phyloP scores from a whole-genome alignment of 37 sponge, comb jelly and placozoan genomes.

The Geodia barretti region DNA sequence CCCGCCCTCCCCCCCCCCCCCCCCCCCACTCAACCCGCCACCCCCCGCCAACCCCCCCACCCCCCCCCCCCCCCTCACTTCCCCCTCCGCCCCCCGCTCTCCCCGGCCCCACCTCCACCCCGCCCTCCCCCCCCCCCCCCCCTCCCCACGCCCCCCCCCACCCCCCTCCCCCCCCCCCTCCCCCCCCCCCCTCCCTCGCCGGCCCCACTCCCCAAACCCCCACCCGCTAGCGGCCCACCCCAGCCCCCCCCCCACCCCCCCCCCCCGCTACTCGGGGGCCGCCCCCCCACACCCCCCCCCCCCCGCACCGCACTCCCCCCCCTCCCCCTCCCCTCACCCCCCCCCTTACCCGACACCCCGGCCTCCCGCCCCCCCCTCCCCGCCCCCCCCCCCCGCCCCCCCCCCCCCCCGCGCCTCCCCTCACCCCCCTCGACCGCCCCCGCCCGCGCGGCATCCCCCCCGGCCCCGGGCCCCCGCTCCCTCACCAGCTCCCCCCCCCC shows the following conservation, averaged over 20 bases:
- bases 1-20: too few relatives aligned
- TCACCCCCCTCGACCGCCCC: too few relatives aligned
- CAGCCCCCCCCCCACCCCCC: not conserved
- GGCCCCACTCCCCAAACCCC: too few relatives aligned
- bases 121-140: not conserved
- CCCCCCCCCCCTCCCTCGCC: not conserved
- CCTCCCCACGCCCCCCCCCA: not conserved
- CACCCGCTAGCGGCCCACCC: not conserved
- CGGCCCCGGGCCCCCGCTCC: too few relatives aligned
- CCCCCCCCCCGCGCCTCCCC: too few relatives aligned
- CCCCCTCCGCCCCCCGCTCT: not conserved
- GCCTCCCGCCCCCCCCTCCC: too few relatives aligned
- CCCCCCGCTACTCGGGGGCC: not conserved
- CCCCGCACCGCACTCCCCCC: not conserved
- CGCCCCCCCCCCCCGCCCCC: too few relatives aligned
- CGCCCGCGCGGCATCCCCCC: conserved; percentile 90
- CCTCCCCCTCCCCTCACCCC: too few relatives aligned
- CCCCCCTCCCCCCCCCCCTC: not conserved
- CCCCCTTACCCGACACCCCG: too few relatives aligned
- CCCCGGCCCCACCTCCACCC: not conserved
- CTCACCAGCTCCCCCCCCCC: conserved; percentile 90
- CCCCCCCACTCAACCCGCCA: too few relatives aligned
- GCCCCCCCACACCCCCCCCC: not conserved
- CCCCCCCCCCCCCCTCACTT: not conserved
- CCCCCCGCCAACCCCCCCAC: too few relatives aligned